These are phyloP conservation scores for Megalops cyprinoides DNA, from an alignment of 2,797 vertebrate genomes.

Conservation along the genomic window DNA sequence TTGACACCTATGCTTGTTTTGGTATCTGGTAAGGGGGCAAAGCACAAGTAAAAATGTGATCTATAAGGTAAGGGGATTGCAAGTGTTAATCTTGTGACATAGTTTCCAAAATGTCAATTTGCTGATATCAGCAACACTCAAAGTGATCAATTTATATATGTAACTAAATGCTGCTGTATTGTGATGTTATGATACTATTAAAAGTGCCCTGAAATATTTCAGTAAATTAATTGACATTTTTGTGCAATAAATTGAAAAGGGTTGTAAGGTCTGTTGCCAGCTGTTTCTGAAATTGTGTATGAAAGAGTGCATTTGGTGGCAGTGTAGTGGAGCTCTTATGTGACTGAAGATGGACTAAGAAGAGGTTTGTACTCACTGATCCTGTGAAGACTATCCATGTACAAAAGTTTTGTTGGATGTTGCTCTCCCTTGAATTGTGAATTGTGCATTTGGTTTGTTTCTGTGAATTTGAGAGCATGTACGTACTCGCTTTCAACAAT, in stretches of 20 bases:
- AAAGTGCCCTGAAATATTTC: conserved; percentile 36
- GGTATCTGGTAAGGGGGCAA: neutral
- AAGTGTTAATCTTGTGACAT: conserved; percentile 14
- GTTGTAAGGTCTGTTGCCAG: conserved; percentile 40
- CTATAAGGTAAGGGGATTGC: conserved; percentile 19
- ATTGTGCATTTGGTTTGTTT: conserved; percentile 24
- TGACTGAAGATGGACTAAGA: conserved; percentile 22
- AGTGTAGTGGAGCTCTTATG: conserved; percentile 23
- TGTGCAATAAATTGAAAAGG: conserved; percentile 36
- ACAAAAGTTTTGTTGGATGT: conserved; percentile 27
- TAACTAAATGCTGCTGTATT: conserved; percentile 31
- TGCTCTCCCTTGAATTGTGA: conserved; percentile 27
- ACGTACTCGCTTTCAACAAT: conserved; percentile 21
- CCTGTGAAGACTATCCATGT: conserved; percentile 26
- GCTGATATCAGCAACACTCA: conserved; percentile 13
- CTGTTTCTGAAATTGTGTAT: conserved; percentile 37
- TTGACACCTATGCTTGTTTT: neutral
- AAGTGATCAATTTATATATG: conserved; percentile 20
- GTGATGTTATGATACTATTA: conserved; percentile 28
- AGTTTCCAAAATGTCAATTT: conserved; percentile 25
- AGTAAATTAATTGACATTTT: conserved; percentile 31
- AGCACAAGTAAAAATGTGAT: conserved; percentile 10
- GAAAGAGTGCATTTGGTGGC: conserved; percentile 29
- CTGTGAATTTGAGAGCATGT: conserved; percentile 32
- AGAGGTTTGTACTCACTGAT: conserved; percentile 13